Evolutionary conservation across 2,888 invertebrate genomes (phyloP).

Genomic region (Conomelus anceps): DNA sequence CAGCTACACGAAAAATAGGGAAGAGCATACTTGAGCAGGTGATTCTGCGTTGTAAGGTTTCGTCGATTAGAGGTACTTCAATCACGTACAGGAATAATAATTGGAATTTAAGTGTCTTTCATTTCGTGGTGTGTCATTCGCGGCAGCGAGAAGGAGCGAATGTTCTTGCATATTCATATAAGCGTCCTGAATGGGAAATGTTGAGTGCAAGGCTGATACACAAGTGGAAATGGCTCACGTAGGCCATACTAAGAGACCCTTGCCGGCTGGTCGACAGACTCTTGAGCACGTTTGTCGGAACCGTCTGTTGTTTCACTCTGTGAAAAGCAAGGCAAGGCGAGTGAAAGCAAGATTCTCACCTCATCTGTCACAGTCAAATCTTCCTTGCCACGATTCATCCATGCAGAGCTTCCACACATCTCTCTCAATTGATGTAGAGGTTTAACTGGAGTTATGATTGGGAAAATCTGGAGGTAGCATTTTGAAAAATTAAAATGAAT

Average conservation of each 20-base stretch:
- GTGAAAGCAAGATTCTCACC: background rate
- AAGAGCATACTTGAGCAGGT: background rate
- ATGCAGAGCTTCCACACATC: too few species aligned
- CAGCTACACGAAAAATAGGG: background rate
- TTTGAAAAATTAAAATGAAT: too few species aligned
- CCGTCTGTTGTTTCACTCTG: background rate
- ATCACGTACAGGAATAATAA: background rate
- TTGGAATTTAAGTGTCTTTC: background rate
- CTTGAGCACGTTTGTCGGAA: background rate
- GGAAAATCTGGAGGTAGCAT: background rate
- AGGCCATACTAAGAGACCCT: background rate
- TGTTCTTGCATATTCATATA: background rate
- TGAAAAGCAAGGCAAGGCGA: background rate
- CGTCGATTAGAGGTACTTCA: background rate
- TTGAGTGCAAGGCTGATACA: background rate
- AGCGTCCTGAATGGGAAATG: background rate
- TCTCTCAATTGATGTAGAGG: too few species aligned
- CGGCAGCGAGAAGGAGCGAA: background rate
- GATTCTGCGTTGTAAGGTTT: background rate
- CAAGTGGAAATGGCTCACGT: background rate
- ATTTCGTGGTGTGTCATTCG: background rate
- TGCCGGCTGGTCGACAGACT: background rate
- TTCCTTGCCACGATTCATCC: background rate
- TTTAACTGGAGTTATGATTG: too few species aligned
- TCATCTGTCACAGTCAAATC: background rate